Conservation (phyloP, 1,140 invertebrate genomes). For the Phthorimaea operculella region DNA sequence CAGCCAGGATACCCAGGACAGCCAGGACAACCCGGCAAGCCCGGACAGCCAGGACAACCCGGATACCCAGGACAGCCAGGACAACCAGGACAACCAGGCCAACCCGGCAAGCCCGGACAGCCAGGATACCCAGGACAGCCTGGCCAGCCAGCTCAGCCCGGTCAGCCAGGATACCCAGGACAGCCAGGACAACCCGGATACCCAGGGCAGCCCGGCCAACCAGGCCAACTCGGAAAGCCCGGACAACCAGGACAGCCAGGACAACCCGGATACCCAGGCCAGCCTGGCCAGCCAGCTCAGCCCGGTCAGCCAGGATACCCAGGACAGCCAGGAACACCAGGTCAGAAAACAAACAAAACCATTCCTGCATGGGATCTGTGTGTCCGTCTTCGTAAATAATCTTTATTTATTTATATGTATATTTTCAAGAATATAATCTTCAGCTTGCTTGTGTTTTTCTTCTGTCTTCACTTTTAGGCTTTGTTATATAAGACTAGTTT, state of each 20-base stretch:
- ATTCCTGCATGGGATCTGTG: no score
- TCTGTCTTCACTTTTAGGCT: no score
- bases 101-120: conserved; percentile 25
- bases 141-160: conserved; percentile 17
- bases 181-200: conserved; percentile 19
- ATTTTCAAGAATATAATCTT: no score
- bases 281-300: conserved; percentile 13
- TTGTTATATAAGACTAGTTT: no score
- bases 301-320: conserved; percentile 20
- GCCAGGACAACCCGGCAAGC: conserved; percentile 4
- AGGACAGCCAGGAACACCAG: conserved; percentile 26
- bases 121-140: conserved; percentile 11
- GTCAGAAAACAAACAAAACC: no score
- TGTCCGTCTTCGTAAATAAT: no score
- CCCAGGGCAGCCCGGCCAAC: conserved; percentile 18
- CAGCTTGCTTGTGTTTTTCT: no score
- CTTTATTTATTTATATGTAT: no score
- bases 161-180: conserved; percentile 17
- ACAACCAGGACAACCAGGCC: conserved; percentile 25
- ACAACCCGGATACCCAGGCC: conserved; percentile 13
- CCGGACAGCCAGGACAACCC: conserved; percentile 4
- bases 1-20: conserved; percentile 6
- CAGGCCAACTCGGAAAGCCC: background rate
- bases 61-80: conserved; percentile 4
- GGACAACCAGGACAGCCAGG: conserved; percentile 7